Evolutionary conservation across 2,113 vertebrate genomes (phyloP).

Genomic region (Lepus americanus): DNA sequence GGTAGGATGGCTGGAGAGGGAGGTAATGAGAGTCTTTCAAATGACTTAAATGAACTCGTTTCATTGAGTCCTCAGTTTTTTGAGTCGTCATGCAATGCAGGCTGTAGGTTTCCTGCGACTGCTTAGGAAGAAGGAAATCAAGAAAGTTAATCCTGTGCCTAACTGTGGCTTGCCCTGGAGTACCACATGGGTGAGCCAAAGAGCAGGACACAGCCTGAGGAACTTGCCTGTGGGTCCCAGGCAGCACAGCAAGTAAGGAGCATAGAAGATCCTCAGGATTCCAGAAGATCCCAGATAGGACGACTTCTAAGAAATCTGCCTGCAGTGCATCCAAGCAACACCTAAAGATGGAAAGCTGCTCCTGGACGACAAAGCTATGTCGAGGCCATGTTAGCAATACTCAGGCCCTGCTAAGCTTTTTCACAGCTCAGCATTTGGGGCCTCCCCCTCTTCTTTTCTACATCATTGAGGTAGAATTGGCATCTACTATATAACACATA

Average conservation of each 20-base stretch:
- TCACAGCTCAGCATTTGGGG: not conserved
- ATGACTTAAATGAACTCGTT: not conserved
- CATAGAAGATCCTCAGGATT: not conserved
- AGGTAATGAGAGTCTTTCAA: not conserved
- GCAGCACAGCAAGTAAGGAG: not conserved
- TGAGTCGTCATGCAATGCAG: not conserved
- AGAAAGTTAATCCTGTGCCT: not conserved
- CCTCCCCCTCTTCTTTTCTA: not conserved
- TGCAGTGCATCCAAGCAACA: not conserved
- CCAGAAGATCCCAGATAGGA: not conserved
- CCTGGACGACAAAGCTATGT: not conserved
- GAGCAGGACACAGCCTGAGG: not conserved
- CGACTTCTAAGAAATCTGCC: conserved; percentile 45
- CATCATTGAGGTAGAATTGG: not conserved
- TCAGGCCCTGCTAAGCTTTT: not conserved
- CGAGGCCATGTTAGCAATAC: not conserved
- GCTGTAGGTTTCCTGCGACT: not conserved
- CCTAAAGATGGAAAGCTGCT: not conserved
- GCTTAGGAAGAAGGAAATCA: not conserved
- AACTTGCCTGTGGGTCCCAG: not conserved
- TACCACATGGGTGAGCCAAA: not conserved
- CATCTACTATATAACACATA: not conserved
- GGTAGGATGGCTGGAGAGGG: not conserved
- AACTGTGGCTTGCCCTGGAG: not conserved
- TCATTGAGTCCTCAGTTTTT: not conserved